phyloP scores from a whole-genome alignment of 2,888 invertebrate genomes.

The Alentia gelatinosa region DNA sequence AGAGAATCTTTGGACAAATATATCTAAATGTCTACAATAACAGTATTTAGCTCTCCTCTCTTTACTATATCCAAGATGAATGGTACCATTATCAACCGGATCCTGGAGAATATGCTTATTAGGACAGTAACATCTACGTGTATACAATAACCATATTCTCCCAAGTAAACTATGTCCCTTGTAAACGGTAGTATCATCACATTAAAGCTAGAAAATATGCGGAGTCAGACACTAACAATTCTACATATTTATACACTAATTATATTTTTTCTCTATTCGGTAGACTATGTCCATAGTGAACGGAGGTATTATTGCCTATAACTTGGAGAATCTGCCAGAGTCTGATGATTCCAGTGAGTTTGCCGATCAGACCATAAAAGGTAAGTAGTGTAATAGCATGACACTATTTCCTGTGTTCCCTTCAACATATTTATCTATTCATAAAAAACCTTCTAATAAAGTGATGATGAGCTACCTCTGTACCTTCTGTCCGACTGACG shows the following conservation, averaged over 20 bases:
- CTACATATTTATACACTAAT: background rate
- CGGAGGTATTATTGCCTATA: conserved; percentile 5
- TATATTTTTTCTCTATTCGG: background rate
- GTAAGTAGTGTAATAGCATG: background rate
- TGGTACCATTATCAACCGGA: no score
- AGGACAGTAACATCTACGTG: no score
- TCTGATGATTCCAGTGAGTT: background rate
- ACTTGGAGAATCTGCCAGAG: background rate
- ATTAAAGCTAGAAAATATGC: no score
- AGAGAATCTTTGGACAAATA: no score
- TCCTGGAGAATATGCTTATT: no score
- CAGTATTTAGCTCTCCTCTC: no score
- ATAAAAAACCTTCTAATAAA: background rate
- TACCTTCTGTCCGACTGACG: background rate
- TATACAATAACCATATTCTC: no score
- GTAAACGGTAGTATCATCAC: no score
- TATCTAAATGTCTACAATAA: no score
- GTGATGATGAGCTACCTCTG: background rate
- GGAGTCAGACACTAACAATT: background rate
- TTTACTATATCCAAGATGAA: no score
- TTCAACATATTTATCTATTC: background rate
- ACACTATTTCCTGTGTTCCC: background rate
- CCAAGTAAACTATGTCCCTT: no score
- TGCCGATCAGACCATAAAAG: background rate
- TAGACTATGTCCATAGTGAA: conserved; percentile 36